A percentile compares a stretch with the other conserved stretches of the same genome.
phyloP scores from a whole-genome alignment of 2,888 invertebrate genomes.

The Lobophora halterata region DNA sequence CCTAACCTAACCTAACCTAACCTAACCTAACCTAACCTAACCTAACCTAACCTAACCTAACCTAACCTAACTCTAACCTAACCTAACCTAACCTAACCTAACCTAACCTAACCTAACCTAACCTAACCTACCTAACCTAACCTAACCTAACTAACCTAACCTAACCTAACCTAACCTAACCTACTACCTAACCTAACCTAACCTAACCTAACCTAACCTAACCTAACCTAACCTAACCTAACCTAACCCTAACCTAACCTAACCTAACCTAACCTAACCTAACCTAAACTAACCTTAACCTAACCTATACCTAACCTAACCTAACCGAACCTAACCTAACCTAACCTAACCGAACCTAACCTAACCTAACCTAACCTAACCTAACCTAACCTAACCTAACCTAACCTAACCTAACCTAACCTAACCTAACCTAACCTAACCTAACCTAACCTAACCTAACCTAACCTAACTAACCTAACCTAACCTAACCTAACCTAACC shows the following conservation, averaged over 20 bases:
- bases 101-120: slow-evolving; percentile 10
- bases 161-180: slow-evolving; percentile 10
- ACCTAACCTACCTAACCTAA: slow-evolving; percentile 8
- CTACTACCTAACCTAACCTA: slow-evolving; percentile 13
- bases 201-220: slow-evolving; percentile 8
- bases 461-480: neutral
- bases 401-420: slow-evolving; percentile 3
- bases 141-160: slow-evolving; percentile 10
- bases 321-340: slow-evolving; percentile 10
- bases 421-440: neutral
- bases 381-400: slow-evolving; percentile 10
- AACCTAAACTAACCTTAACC: neutral
- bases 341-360: slow-evolving; percentile 2
- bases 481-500: slow-evolving; percentile 4
- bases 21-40: slow-evolving; percentile 10
- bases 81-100: slow-evolving; percentile 10
- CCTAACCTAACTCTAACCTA: slow-evolving; percentile 10
- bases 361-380: slow-evolving; percentile 8
- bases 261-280: slow-evolving; percentile 10
- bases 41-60: slow-evolving; percentile 10
- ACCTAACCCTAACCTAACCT: slow-evolving; percentile 10
- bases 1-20: slow-evolving; percentile 10
- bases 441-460: neutral
- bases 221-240: slow-evolving; percentile 10
- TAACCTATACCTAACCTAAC: no score